Evolutionary conservation across 1,140 invertebrate genomes (phyloP), one percentile per base, ranked within the genome.

Genomic region (Trinorchestia longiramus): DNA sequence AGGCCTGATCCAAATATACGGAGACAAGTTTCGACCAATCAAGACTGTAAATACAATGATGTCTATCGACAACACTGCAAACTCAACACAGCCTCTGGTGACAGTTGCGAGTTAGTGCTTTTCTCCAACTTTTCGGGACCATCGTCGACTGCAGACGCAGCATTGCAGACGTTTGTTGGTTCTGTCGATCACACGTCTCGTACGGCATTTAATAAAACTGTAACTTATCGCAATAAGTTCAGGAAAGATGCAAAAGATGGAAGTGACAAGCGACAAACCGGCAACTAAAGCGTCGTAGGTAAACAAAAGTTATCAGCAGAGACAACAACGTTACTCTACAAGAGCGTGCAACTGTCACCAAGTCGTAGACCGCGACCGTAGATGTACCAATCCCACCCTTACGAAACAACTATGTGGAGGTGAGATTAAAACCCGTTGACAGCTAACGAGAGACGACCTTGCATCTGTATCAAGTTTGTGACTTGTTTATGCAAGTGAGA

Each of bases 1-100:
- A 94, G 92, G 92, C 43, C 92, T 94, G 43, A 94, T 94, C 92
- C 92, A 94, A 94, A 94, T 94, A 94, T 94, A 94, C 92, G 92
- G 92, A 94, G 92, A 94, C 92, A 94, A 94, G 92, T 94, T 94
- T 94, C 92, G 92, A 94, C 92, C 92, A 94, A 94, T 94, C 92
- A 94, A 94, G 92, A 94, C 92, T 94, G 92, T 94, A 94, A 94
- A 94, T 94, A 94, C 92, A 94, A 94, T 94, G 92, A 94, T 94
- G 92, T 94, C 92, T 94, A 94, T 94, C 92, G 92, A 94, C 92
- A 94, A 94, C 92, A 94, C 92, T 43, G 92, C 92, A 94, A 94
- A 94, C 44, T 94, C 92, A 47, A 47, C 92, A 47, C 44, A 94
- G 92, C 92, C 92, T 94, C 92, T 23, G 40, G 44, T 36, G 92